Percentiles rank a stretch among this genome's conserved stretches.
Evolutionary conservation across 1,140 invertebrate species (phyloP).

Genomic region (Euwallacea similis): DNA sequence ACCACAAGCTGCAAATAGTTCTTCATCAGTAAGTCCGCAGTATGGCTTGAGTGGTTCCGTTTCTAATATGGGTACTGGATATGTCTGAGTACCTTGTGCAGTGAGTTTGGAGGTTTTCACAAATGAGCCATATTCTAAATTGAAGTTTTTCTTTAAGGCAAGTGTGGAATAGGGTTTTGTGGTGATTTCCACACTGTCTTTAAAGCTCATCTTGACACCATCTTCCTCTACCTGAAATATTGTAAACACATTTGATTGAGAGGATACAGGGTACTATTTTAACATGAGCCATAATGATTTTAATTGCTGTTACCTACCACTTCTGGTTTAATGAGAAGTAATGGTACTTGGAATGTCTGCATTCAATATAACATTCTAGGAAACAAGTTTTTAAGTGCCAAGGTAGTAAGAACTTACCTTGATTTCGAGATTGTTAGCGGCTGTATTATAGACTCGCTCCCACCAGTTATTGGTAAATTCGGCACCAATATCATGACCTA

Average conservation of each 20-base stretch:
- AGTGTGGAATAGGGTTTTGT: constrained; percentile 56
- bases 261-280: too few relatives aligned
- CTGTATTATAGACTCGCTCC: constrained; percentile 75
- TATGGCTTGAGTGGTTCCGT: constrained; percentile 41
- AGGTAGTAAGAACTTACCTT: constrained; percentile 15
- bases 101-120: constrained; percentile 57
- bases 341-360: too few relatives aligned
- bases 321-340: too few relatives aligned
- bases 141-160: constrained; percentile 51
- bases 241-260: not conserved
- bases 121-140: constrained; percentile 58
- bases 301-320: too few relatives aligned
- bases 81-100: constrained; percentile 45
- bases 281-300: too few relatives aligned
- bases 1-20: constrained; percentile 74
- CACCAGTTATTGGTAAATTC: constrained; percentile 82
- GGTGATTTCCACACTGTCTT: constrained; percentile 55
- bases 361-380: too few relatives aligned
- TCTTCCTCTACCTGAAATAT: constrained; percentile 45
- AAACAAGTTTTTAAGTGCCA: not conserved
- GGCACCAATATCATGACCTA: constrained; percentile 71
- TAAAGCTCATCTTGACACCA: constrained; percentile 50
- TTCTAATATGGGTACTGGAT: constrained; percentile 45
- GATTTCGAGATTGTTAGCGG: constrained; percentile 67
- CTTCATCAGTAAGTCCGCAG: constrained; percentile 68